phyloP scores from a whole-genome alignment of 2,797 vertebrate genomes.

The Eremophila alpestris region DNA sequence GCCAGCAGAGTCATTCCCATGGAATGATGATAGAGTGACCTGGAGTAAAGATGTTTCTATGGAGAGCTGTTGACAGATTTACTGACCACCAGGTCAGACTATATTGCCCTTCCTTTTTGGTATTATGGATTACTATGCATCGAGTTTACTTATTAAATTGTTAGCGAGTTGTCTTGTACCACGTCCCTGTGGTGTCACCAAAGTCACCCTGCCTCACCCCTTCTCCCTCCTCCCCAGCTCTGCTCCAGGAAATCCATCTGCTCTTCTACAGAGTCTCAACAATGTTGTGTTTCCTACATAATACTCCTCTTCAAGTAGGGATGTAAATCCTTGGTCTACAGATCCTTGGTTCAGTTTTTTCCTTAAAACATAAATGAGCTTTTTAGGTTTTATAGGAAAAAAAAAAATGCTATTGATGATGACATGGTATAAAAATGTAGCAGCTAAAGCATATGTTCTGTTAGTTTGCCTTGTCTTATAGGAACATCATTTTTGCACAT shows the following conservation, averaged over 20 bases:
- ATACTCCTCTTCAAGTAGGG: not conserved
- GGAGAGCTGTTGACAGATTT: slow-evolving; percentile 25
- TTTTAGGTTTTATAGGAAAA: not conserved
- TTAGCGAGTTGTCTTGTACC: not conserved
- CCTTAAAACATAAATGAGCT: slow-evolving; percentile 49
- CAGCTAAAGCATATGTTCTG: slow-evolving; percentile 27
- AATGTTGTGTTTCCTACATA: not conserved
- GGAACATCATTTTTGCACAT: slow-evolving; percentile 77
- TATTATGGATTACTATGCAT: not conserved
- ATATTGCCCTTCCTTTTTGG: not conserved
- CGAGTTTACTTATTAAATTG: not conserved
- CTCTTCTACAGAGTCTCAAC: not conserved
- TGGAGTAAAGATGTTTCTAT: not conserved
- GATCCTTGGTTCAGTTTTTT: slow-evolving; percentile 17
- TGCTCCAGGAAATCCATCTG: not conserved
- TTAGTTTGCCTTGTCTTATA: slow-evolving; percentile 73
- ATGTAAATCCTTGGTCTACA: slow-evolving; percentile 28
- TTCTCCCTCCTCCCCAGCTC: not conserved
- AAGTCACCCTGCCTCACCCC: not conserved
- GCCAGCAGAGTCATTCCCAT: not conserved
- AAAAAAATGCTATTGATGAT: not conserved
- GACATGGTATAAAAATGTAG: slow-evolving; percentile 38
- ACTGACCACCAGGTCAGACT: not conserved
- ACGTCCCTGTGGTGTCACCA: not conserved
- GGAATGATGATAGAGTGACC: not conserved